These are phyloP conservation scores for Macrobrachium rosenbergii DNA, from an alignment of 1,140 invertebrate species.

Conservation along the genomic window DNA sequence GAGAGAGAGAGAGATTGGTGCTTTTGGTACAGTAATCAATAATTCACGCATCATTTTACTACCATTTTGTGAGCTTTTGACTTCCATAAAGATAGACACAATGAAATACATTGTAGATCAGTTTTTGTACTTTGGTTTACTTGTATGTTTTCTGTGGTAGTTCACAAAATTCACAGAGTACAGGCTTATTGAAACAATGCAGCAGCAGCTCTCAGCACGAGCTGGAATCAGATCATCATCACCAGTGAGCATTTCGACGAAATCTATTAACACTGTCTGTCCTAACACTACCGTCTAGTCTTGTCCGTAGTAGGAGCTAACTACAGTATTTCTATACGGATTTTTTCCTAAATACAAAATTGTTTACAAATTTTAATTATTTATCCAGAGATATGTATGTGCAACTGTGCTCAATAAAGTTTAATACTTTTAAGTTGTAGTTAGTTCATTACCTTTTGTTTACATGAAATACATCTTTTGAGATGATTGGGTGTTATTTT, in stretches of 20 bases:
- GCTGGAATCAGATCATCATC: slow-evolving; percentile 5
- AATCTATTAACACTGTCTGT: slow-evolving; percentile 34
- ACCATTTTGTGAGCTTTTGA: not conserved
- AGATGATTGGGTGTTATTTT: too few species aligned
- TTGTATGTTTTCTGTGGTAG: not conserved
- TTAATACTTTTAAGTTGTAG: slow-evolving; percentile 58
- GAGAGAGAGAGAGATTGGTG: slow-evolving; percentile 17
- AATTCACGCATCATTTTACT: not conserved
- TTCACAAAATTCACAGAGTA: slow-evolving; percentile 8
- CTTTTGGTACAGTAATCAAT: slow-evolving; percentile 19
- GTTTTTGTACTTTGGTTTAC: not conserved
- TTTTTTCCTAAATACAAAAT: slow-evolving; percentile 58
- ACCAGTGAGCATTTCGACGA: not conserved
- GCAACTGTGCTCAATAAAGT: slow-evolving; percentile 65
- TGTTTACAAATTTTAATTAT: slow-evolving; percentile 62
- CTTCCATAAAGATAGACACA: too few species aligned
- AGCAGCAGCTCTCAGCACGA: slow-evolving; percentile 1
- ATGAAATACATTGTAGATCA: too few species aligned
- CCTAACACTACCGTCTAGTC: slow-evolving; percentile 51
- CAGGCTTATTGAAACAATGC: slow-evolving; percentile 17
- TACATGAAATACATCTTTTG: too few species aligned
- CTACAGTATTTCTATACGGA: slow-evolving; percentile 47
- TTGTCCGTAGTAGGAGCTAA: slow-evolving; percentile 50
- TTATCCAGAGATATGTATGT: slow-evolving; percentile 63
- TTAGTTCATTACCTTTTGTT: too few species aligned